phyloP scores from a whole-genome alignment of 2,113 vertebrate genomes.

The Cariama cristata region DNA sequence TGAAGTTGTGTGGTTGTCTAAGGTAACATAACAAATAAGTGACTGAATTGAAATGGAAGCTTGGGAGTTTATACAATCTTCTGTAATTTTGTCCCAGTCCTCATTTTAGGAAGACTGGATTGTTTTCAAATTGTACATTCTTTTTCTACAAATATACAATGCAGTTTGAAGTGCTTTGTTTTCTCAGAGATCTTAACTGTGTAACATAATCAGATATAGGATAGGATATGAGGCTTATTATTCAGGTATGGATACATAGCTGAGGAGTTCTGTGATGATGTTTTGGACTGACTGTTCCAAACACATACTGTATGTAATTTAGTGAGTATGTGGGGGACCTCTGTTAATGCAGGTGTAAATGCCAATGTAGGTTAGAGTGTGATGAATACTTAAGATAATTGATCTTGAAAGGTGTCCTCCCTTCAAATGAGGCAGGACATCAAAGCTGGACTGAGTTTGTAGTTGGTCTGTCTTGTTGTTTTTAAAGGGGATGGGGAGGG shows the following conservation, averaged over 20 bases:
- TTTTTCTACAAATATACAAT: neutral
- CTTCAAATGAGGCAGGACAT: neutral
- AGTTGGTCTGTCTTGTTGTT: neutral
- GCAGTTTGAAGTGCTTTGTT: neutral
- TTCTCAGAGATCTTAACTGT: neutral
- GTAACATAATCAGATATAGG: neutral
- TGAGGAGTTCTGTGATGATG: neutral
- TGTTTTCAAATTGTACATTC: neutral
- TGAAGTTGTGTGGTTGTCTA: neutral
- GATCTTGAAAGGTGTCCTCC: neutral
- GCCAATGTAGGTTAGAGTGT: neutral
- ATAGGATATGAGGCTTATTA: neutral
- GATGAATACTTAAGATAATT: neutral
- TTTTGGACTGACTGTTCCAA: neutral
- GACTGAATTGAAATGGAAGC: neutral
- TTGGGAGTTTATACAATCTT: neutral
- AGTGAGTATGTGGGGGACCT: accelerated
- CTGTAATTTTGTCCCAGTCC: neutral
- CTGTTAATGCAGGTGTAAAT: neutral
- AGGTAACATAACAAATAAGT: neutral
- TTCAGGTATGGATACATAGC: neutral
- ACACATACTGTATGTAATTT: neutral
- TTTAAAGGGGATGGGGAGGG: neutral
- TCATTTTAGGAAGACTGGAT: neutral
- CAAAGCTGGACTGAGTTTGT: neutral